Evolutionary conservation across 2,888 invertebrate genomes (phyloP).

Genomic region (Pegoplata infirma): DNA sequence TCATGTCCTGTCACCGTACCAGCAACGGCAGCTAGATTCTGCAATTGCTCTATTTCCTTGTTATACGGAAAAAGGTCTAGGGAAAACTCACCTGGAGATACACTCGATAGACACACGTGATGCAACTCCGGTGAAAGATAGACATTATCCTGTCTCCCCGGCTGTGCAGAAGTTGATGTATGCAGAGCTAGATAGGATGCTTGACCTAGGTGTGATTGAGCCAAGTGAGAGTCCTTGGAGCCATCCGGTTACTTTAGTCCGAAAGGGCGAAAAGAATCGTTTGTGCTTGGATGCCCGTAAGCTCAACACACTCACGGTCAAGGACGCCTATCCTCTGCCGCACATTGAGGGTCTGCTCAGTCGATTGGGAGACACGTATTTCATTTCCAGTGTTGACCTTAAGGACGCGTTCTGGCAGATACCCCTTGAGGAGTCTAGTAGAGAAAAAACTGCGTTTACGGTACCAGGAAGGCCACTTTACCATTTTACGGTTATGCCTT

Average conservation of each 20-base stretch:
- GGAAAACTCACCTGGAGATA: not conserved
- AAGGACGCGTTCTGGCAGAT: constrained; percentile 28
- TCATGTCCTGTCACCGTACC: not conserved
- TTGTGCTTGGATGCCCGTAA: no score
- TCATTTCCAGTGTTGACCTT: constrained; percentile 7
- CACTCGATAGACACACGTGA: not conserved
- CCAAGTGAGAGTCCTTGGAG: not conserved
- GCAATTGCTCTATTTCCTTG: not conserved
- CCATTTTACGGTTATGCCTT: not conserved
- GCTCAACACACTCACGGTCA: no score
- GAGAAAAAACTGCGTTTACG: no score
- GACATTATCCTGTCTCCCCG: constrained; percentile 1
- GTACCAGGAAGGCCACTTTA: not conserved
- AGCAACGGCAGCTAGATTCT: not conserved
- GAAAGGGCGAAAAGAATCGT: no score
- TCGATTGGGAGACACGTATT: not conserved
- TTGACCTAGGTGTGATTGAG: not conserved
- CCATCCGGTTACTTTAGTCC: not conserved
- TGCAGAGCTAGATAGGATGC: constrained; percentile 15
- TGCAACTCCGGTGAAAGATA: constrained; percentile 1
- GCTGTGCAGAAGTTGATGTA: constrained; percentile 16
- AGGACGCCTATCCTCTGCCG: constrained; percentile 13
- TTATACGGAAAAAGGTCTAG: not conserved
- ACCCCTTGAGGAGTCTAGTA: not conserved
- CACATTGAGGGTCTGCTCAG: constrained; percentile 19